These are phyloP conservation scores for Drosophila fuyamai DNA, from an alignment of 1,140 invertebrate species.

Conservation along the genomic window DNA sequence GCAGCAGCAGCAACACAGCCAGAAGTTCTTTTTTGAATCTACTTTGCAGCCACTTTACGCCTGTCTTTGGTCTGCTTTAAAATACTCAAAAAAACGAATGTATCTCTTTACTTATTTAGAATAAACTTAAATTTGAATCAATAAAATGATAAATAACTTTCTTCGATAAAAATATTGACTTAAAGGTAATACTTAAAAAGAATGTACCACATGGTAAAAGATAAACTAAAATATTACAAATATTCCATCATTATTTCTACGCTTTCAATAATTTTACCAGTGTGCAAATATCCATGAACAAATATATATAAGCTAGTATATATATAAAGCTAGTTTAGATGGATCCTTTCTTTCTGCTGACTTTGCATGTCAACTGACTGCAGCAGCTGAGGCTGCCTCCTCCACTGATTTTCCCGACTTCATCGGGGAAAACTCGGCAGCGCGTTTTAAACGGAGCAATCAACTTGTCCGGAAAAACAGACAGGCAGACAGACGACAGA, in stretches of 20 bases:
- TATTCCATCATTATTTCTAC: neutral
- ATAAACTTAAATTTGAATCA: too few species aligned
- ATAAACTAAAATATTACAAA: too few species aligned
- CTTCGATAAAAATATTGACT: too few species aligned
- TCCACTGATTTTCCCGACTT: conserved; percentile 30
- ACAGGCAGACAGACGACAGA: neutral
- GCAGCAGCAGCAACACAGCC: conserved; percentile 11
- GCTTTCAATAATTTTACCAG: neutral
- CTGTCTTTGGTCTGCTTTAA: neutral
- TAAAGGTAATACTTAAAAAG: too few species aligned
- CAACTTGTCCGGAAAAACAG: conserved; percentile 33
- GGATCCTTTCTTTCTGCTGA: conserved; percentile 47
- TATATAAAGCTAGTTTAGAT: conserved; percentile 24
- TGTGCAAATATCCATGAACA: conserved; percentile 10
- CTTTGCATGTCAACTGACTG: conserved; percentile 61
- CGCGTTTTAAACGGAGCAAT: conserved; percentile 34
- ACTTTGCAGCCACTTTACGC: conserved; percentile 18
- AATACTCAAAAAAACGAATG: too few species aligned
- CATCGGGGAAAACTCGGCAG: conserved; percentile 18
- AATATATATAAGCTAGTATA: conserved; percentile 1
- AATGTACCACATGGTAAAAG: too few species aligned
- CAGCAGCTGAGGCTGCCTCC: conserved; percentile 34
- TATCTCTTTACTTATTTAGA: too few species aligned
- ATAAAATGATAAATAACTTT: too few species aligned
- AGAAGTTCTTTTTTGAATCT: conserved; percentile 18